Conservation (phyloP, 1,140 invertebrate species). For the Riptortus pedestris region DNA sequence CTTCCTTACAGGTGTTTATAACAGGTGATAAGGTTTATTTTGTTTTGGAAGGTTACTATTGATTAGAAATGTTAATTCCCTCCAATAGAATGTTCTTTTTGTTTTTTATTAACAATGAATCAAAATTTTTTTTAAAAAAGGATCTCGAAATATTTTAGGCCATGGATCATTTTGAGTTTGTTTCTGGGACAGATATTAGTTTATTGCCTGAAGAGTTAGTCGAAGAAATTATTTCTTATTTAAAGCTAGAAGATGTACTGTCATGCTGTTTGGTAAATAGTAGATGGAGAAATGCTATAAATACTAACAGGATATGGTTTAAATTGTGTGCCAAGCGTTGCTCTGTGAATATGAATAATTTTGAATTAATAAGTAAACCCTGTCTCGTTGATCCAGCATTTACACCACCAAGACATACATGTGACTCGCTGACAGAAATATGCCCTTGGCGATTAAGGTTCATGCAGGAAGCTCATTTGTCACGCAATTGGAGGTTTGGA, state of each 20-base stretch:
- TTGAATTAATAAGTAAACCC: slow-evolving; percentile 7
- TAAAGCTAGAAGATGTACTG: slow-evolving; percentile 24
- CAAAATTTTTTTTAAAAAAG: no score
- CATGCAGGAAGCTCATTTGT: slow-evolving; percentile 26
- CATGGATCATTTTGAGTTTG: no score
- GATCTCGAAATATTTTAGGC: no score
- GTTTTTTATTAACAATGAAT: no score
- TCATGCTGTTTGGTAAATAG: slow-evolving; percentile 24
- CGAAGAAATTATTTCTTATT: slow-evolving; percentile 20
- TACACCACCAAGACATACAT: not conserved
- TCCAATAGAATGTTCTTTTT: no score
- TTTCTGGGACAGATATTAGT: slow-evolving; percentile 6
- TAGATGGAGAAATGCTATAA: slow-evolving; percentile 27
- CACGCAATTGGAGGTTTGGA: slow-evolving; percentile 22
- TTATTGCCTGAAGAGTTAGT: slow-evolving; percentile 26
- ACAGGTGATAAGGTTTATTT: no score
- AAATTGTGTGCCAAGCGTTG: slow-evolving; percentile 18
- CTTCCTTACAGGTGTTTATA: no score
- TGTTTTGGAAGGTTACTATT: no score
- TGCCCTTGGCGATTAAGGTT: slow-evolving; percentile 26
- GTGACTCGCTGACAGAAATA: slow-evolving; percentile 13
- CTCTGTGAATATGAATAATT: slow-evolving; percentile 20
- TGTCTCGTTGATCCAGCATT: slow-evolving; percentile 8
- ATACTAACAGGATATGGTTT: slow-evolving; percentile 28
- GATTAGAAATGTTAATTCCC: no score